Percentiles rank a stretch among this genome's conserved stretches.
Evolutionary conservation across 2,888 invertebrate genomes (phyloP).

Genomic region (Tipula unca): DNA sequence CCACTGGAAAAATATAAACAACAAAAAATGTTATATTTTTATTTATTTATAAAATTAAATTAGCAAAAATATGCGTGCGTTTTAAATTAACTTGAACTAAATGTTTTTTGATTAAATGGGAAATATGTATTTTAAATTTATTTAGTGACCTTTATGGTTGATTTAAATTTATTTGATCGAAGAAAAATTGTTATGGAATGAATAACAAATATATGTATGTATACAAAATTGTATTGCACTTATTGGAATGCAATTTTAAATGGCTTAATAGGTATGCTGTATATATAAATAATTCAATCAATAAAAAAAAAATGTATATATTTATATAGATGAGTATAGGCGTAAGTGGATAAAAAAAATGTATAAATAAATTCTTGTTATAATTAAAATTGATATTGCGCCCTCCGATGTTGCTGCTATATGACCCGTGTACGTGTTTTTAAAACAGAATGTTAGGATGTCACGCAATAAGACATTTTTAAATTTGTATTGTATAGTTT

Average conservation of each 20-base stretch:
- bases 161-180: not conserved
- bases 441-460: not conserved
- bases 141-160: not conserved
- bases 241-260: not conserved
- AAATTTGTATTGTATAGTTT: not conserved
- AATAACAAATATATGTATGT: too few species aligned
- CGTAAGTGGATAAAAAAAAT: not conserved
- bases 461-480: not conserved
- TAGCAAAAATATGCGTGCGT: not conserved
- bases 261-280: not conserved
- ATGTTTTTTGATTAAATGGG: not conserved
- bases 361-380: not conserved
- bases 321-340: not conserved
- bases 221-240: not conserved
- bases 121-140: not conserved
- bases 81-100: not conserved
- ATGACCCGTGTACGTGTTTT: not conserved
- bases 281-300: not conserved
- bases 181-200: not conserved
- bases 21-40: constrained; percentile 8
- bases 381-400: not conserved
- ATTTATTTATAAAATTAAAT: not conserved
- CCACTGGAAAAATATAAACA: constrained; percentile 47
- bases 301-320: not conserved
- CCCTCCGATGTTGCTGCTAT: not conserved